Percentiles rank a stretch among this genome's conserved stretches.
phyloP scores from a whole-genome alignment of 2,888 invertebrate genomes.

The Drosophila mulleri region DNA sequence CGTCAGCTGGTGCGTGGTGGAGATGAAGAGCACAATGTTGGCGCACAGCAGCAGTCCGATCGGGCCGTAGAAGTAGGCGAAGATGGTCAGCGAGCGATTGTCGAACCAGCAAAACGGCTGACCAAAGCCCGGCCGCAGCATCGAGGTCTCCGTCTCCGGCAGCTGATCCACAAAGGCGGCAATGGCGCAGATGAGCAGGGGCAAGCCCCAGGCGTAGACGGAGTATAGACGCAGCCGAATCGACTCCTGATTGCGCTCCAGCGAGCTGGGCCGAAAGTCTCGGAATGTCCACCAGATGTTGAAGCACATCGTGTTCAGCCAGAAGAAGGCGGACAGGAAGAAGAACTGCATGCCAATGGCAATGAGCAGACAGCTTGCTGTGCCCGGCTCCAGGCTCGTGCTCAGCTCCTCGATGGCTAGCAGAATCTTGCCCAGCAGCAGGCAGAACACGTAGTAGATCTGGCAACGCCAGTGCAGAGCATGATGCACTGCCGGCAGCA shows the following conservation, averaged over 20 bases:
- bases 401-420: conserved; percentile 92
- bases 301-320: conserved; percentile 97
- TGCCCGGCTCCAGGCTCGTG: conserved; percentile 87
- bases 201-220: conserved; percentile 94
- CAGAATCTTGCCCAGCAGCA: conserved; percentile 92
- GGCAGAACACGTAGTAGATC: conserved; percentile 93
- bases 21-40: conserved; percentile 92
- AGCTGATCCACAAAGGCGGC: conserved; percentile 91
- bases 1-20: conserved; percentile 93
- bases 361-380: conserved; percentile 87
- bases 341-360: conserved; percentile 94
- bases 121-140: conserved; percentile 92
- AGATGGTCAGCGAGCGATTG: conserved; percentile 90
- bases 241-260: conserved; percentile 94
- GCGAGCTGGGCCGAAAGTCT: conserved; percentile 92
- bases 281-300: conserved; percentile 97
- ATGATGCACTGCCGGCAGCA: conserved; percentile 93
- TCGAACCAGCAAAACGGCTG: conserved; percentile 92
- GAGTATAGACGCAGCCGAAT: conserved; percentile 92
- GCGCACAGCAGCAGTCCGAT: conserved; percentile 91
- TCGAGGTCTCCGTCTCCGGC: conserved; percentile 86
- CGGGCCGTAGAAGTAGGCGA: conserved; percentile 94
- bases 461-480: conserved; percentile 95
- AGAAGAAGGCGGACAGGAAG: conserved; percentile 95
- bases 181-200: conserved; percentile 90